A percentile compares a stretch with the other conserved stretches of the same genome.
Conservation (phyloP, 2,113 vertebrate species). For the Charadrius vociferus region DNA sequence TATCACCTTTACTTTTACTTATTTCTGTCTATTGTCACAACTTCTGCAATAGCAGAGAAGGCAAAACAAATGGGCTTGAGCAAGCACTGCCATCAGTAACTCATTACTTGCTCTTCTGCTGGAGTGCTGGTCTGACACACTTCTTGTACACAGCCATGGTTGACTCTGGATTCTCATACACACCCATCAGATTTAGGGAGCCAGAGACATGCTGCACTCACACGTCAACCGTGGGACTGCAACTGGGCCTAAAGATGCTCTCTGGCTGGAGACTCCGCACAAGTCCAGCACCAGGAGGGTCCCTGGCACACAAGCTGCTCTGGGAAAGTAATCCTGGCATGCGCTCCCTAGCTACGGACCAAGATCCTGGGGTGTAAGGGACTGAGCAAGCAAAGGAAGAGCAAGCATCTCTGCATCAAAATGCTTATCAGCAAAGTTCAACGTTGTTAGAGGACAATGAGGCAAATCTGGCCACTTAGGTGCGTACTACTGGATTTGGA, state of each 20-base stretch:
- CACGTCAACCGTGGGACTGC: fast-evolving
- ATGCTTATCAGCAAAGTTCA: background rate
- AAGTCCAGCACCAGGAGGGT: fast-evolving
- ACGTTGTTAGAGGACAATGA: background rate
- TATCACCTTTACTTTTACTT: background rate
- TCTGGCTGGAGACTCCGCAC: background rate
- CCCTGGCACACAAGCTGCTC: background rate
- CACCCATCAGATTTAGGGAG: background rate
- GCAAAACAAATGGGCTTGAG: background rate
- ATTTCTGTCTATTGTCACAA: background rate
- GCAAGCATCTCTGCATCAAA: background rate
- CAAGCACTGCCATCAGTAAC: background rate
- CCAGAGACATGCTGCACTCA: background rate
- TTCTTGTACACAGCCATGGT: background rate
- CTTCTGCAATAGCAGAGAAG: background rate
- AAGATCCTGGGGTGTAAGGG: background rate
- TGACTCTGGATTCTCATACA: background rate
- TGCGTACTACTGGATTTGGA: background rate
- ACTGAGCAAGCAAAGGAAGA: background rate
- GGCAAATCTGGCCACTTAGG: background rate
- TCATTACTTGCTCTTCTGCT: background rate
- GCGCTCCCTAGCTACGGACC: background rate
- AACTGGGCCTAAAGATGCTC: background rate
- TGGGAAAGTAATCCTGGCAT: background rate
- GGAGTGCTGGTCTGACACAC: background rate